Evolutionary conservation across 2,113 vertebrate genomes (phyloP), one percentile per base, ranked within the genome.

Genomic region (Silurus meridionalis): DNA sequence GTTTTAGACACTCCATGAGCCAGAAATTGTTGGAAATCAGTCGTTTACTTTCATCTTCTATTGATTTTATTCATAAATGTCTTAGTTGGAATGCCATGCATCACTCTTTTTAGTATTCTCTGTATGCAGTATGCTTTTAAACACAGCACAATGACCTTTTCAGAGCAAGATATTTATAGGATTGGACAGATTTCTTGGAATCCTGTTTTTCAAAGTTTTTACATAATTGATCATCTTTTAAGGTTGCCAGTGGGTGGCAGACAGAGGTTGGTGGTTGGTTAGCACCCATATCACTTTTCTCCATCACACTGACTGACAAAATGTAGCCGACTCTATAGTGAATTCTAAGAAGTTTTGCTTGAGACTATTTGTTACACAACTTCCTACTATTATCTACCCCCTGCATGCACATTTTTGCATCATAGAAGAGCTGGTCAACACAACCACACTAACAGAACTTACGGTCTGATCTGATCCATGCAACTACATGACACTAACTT

Each of bases 401-500:
- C 88, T 61, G 88, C 79, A 83, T 88, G 92, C 91, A 92, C 90
- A 90, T 88, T 90, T 88, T 87, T 92, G 37, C 82, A 82, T 81
- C 74, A 87, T 91, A 91, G 85, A 87, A 87, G 85, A 86, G 90
- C 90, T 90, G 92, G 91, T 91, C 64, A 48, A 50, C 23, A 88
- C 85, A 85, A 84, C n/a, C 89, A 28, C 9, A 89, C 89, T 92
- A 88, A 78, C 83, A 58, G 88, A 92, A 92, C 57, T 80, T 85
- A 93, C 91, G 91, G 93, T 90, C 87, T 77, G 82, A 87, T 92
- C 89, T 85, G 88, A 85, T 60, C 69, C 82, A 84, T 87, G 88
- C 84, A 86, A 77, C 90, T 75, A 88, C 82, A 37, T 91, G 90
- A 88, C 90, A 93, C 91, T 94, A 93, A 94, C 86, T 88, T 86